Conservation (phyloP, 2,113 vertebrate species). For the Callospermophilus lateralis region DNA sequence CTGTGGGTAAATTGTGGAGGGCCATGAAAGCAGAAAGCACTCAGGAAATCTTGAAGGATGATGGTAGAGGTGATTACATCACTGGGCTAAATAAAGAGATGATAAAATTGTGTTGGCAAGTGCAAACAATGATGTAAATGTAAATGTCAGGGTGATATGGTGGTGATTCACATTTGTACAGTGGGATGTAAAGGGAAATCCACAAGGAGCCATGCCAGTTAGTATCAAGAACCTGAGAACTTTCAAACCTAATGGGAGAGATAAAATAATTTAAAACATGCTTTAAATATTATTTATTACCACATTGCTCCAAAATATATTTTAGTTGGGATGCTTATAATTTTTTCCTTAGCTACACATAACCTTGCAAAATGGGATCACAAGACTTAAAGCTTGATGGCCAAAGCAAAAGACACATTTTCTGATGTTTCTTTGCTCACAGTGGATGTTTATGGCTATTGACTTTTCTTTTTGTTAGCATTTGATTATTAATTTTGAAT, state of each 20-base stretch:
- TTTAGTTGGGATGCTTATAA: neutral
- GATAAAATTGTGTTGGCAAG: neutral
- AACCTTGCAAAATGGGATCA: neutral
- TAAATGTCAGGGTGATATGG: neutral
- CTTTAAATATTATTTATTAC: slow-evolving; percentile 47
- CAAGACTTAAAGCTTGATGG: neutral
- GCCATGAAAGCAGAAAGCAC: neutral
- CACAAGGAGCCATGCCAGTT: neutral
- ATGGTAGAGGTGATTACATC: neutral
- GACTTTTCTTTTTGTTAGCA: neutral
- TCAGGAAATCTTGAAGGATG: neutral
- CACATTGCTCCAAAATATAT: slow-evolving; percentile 23
- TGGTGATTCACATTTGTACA: neutral
- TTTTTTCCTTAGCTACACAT: neutral
- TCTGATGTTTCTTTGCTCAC: neutral
- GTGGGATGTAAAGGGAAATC: neutral
- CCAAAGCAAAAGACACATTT: neutral
- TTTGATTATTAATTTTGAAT: too few relatives aligned
- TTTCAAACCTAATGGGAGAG: slow-evolving; percentile 6
- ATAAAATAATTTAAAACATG: slow-evolving; percentile 52
- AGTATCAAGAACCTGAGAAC: neutral
- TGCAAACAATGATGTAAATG: neutral
- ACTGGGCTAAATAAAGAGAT: neutral
- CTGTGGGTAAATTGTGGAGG: neutral
- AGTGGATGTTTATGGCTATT: neutral